Base-by-base conservation (phyloP, 2,113 vertebrate species). In the Lepisosteus osseus region DNA sequence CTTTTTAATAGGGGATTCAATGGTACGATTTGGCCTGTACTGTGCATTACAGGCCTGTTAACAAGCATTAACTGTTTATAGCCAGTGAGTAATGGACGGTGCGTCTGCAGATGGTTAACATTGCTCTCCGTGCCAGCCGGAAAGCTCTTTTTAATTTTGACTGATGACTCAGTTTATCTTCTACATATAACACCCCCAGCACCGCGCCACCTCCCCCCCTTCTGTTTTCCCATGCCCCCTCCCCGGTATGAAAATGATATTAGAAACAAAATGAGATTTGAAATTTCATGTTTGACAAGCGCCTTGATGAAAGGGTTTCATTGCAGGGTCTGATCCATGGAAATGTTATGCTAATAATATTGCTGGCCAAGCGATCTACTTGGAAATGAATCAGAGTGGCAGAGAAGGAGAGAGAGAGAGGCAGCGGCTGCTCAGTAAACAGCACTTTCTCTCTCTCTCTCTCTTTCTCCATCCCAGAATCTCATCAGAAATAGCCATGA, bases 181-280 rank as follows among this genome's bases (percentile, higher is more conserved):
- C 70, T 75, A 79, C 86, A 86, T 84, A 15, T 42, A 74, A 74
- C 73, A 63, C 73, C 74, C 70, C 41, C 61, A 82, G 83, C 79
- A 83, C 78, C 79, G 74, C 42, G 70, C 69, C 64, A 63, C 70
- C 73, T 68, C 62, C 80, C 47, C 63, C 76, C 71, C 76, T 74
- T 15, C 71, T 73, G 76, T 62, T 67, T 72, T 67, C 68, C 45
- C 74, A 13, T 77, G 55, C 64, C 70, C 67, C 72, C 78, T 75
- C 68, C 76, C 63, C 67, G 54, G 77, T 85, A 86, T 78, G 86
- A 90, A 90, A 92, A 91, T 89, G 69, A 90, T 91, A 91, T 92
- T 91, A 90, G 84, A 90, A 91, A 90, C 90, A 92, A 90, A 93
- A 92, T 92, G 88, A 92, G 90, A 91, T 91, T 91, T 89, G 80